Percentiles rank a stretch among this genome's conserved stretches.
Evolutionary conservation across 2,797 vertebrate genomes (phyloP).

Genomic region (Tokudaia tokunoshimensis): DNA sequence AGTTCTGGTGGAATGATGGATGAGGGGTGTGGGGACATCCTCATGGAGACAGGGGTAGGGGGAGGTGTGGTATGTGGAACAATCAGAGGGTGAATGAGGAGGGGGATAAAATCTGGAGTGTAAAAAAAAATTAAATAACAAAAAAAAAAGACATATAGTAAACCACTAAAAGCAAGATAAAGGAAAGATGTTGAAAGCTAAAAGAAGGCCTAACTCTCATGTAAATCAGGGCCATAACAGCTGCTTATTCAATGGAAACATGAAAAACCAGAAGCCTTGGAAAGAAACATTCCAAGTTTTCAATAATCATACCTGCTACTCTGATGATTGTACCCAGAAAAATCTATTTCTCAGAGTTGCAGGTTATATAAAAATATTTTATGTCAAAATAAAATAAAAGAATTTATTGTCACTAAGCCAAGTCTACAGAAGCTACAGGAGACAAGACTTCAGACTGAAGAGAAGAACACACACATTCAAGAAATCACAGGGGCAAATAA

Average conservation of each 20-base stretch:
- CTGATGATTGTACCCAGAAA: background rate
- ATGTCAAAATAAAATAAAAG: background rate
- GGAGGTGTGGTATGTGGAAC: too few species aligned
- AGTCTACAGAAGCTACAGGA: background rate
- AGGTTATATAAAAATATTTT: background rate
- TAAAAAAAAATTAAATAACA: too few species aligned
- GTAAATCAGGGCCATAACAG: background rate
- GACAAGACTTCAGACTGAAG: background rate
- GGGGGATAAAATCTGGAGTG: too few species aligned
- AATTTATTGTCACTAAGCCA: background rate
- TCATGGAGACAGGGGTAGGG: too few species aligned
- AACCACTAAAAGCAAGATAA: too few species aligned
- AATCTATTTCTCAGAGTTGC: background rate
- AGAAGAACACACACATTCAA: background rate
- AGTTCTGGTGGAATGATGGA: too few species aligned
- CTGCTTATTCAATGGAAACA: background rate
- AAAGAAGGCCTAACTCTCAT: background rate
- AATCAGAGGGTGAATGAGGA: too few species aligned
- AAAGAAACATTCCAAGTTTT: background rate
- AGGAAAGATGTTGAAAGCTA: background rate
- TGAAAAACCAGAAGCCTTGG: background rate
- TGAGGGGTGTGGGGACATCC: too few species aligned
- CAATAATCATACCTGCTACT: background rate
- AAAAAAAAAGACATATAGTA: too few species aligned
- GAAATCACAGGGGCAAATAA: background rate